Percentiles rank a stretch among this genome's conserved stretches.
Conservation (phyloP, 2,888 invertebrate species). For the Drosophila putrida region DNA sequence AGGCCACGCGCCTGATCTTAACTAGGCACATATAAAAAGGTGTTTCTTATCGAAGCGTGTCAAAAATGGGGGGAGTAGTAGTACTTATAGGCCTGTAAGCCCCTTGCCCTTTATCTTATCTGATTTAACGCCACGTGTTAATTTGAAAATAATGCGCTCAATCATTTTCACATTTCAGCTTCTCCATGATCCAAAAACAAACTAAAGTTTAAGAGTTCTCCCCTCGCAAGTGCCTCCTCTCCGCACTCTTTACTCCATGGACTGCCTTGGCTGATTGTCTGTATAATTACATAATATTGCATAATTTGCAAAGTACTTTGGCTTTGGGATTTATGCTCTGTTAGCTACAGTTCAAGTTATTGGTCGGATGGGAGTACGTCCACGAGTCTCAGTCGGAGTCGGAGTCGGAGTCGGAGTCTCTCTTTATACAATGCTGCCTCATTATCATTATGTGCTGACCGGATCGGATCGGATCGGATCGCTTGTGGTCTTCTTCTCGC, state of each 20-base stretch:
- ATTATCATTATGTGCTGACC: slow-evolving; percentile 74
- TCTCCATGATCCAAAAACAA: slow-evolving; percentile 38
- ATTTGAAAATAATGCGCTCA: slow-evolving; percentile 83
- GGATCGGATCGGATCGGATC: slow-evolving; percentile 33
- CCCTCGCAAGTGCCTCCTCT: not conserved
- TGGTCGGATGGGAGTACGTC: slow-evolving; percentile 11
- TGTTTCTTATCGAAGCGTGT: slow-evolving; percentile 47
- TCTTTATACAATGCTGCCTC: slow-evolving; percentile 63
- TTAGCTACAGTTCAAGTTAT: slow-evolving; percentile 66
- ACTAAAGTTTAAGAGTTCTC: slow-evolving; percentile 21
- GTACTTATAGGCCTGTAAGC: slow-evolving; percentile 17
- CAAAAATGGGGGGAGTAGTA: slow-evolving; percentile 13
- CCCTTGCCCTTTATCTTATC: slow-evolving; percentile 15
- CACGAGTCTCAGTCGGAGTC: not conserved
- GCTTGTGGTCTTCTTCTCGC: slow-evolving; percentile 41
- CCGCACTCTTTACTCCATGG: not conserved
- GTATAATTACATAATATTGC: slow-evolving; percentile 81
- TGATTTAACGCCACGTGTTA: slow-evolving; percentile 71
- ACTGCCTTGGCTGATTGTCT: slow-evolving; percentile 66
- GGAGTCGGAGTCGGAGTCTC: slow-evolving; percentile 1
- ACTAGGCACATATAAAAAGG: slow-evolving; percentile 41
- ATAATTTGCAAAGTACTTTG: slow-evolving; percentile 79
- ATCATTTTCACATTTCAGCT: slow-evolving; percentile 77
- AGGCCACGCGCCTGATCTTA: slow-evolving; percentile 55
- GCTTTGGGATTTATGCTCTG: slow-evolving; percentile 83